Evolutionary conservation across 2,797 vertebrate species (phyloP).

Genomic region (Kryptolebias ocellatus): DNA sequence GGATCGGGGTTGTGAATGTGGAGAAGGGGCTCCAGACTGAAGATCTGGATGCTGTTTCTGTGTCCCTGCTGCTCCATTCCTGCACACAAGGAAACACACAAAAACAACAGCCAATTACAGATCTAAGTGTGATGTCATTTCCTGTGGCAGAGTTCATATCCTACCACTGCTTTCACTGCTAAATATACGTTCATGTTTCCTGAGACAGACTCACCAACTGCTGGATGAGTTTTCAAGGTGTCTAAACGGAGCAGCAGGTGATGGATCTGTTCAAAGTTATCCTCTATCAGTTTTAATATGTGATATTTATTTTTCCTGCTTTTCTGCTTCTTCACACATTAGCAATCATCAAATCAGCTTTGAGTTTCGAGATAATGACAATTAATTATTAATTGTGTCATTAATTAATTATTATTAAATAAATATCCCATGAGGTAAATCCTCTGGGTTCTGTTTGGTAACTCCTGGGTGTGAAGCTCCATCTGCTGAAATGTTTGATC

Average conservation of each 20-base stretch:
- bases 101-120: conserved; percentile 15
- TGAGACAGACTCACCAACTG: background rate
- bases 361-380: no score
- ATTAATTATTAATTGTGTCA: no score
- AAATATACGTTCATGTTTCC: conserved; percentile 7
- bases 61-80: conserved; percentile 59
- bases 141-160: conserved; percentile 19
- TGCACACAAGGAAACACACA: conserved; percentile 47
- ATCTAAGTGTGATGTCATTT: conserved; percentile 18
- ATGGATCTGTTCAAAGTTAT: background rate
- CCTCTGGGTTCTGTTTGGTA: no score
- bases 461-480: no score
- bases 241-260: background rate
- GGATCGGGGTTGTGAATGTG: conserved; percentile 62
- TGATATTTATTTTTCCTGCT: no score
- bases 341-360: no score
- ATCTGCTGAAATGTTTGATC: no score
- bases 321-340: no score
- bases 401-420: no score
- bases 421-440: no score
- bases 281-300: no score
- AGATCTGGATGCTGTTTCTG: conserved; percentile 40
- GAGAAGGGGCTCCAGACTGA: conserved; percentile 61
- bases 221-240: background rate
- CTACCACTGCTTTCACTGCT: conserved; percentile 1